Evolutionary conservation across 2,888 invertebrate genomes (phyloP).

Genomic region (Thysanoteuthis rhombus): DNA sequence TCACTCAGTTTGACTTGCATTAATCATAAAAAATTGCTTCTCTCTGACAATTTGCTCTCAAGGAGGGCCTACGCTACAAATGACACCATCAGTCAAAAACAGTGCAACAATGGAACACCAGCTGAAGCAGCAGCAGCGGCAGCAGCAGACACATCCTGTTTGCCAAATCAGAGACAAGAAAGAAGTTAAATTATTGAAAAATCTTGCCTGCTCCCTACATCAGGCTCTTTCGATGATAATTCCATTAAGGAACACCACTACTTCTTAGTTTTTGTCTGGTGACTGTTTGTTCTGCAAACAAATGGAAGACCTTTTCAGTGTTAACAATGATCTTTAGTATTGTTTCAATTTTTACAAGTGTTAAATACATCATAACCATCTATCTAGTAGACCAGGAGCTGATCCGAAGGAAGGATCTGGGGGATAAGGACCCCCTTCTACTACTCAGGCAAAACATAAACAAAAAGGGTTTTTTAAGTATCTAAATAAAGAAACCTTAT

Average conservation of each 20-base stretch:
- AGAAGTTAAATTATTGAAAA: not conserved
- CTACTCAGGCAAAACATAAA: no score
- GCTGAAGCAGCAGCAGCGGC: not conserved
- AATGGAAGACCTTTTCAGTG: no score
- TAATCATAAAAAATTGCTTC: conserved; percentile 12
- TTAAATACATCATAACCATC: no score
- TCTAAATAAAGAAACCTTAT: no score
- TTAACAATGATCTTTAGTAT: no score
- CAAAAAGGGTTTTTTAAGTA: no score
- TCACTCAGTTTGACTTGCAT: not conserved
- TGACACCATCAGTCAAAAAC: not conserved
- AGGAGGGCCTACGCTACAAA: not conserved
- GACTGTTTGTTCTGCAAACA: no score
- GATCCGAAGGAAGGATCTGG: no score
- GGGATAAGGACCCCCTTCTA: no score
- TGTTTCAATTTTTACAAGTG: no score
- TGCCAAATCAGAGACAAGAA: not conserved
- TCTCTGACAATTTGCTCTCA: not conserved
- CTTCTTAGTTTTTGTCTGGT: no score
- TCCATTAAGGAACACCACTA: not conserved
- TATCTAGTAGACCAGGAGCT: no score
- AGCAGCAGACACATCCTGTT: not conserved
- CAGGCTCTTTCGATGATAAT: not conserved
- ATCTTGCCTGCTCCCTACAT: not conserved
- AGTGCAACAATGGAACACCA: not conserved